Conservation (phyloP, 2,113 vertebrate species). For the Syrrhaptes paradoxus region DNA sequence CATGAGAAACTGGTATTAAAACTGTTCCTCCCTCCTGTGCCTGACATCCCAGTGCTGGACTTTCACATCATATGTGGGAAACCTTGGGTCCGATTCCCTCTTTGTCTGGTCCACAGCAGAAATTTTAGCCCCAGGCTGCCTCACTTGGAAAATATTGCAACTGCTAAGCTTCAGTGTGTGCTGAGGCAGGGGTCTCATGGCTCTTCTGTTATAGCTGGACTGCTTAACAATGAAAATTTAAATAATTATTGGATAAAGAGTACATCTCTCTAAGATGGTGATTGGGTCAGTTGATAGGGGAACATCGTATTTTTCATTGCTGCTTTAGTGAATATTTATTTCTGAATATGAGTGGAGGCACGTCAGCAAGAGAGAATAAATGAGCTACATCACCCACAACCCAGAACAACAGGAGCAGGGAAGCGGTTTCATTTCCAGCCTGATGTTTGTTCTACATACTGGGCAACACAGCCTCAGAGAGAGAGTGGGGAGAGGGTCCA, state of each 20-base stretch:
- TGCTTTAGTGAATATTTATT: background rate
- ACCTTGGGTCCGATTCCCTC: background rate
- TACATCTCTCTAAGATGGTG: background rate
- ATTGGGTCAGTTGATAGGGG: background rate
- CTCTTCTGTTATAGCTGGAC: background rate
- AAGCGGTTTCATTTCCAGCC: rapidly evolving
- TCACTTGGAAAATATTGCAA: background rate
- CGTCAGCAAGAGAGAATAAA: background rate
- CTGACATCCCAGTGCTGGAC: background rate
- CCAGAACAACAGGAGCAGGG: background rate
- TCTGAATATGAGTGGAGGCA: background rate
- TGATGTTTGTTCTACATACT: background rate
- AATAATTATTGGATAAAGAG: background rate
- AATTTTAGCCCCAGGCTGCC: background rate
- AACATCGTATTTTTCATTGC: background rate
- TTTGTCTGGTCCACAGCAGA: background rate
- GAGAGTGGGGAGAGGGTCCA: background rate
- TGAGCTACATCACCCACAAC: background rate
- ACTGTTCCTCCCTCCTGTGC: background rate
- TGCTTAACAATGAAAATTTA: background rate
- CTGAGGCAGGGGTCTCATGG: background rate
- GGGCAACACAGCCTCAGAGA: background rate
- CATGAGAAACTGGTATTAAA: background rate
- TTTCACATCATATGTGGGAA: background rate
- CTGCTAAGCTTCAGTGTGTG: background rate